Percentiles rank a stretch among this genome's conserved stretches.
Conservation (phyloP, 2,888 invertebrate genomes). For the Mesochorus sp. region DNA sequence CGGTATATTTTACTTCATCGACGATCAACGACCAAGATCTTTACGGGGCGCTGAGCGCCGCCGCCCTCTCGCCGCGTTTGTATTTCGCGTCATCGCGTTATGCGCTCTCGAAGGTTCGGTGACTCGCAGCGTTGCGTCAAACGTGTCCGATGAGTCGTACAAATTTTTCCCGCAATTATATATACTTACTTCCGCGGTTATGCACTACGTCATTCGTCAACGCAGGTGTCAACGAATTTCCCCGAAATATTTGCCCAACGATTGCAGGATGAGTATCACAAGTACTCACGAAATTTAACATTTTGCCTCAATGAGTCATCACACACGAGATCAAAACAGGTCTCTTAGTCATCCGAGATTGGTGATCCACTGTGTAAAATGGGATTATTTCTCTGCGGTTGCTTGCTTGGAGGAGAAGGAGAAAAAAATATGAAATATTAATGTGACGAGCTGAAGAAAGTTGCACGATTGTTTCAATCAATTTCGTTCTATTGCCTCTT, state of each 20-base stretch:
- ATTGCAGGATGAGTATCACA: neutral
- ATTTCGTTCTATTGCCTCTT: too few relatives aligned
- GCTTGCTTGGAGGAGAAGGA: too few relatives aligned
- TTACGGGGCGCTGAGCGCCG: conserved; percentile 26
- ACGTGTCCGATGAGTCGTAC: conserved; percentile 7
- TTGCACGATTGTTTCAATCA: too few relatives aligned
- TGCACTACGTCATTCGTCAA: neutral
- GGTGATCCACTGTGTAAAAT: too few relatives aligned
- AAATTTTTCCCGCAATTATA: conserved; percentile 16
- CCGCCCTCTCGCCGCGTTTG: conserved; percentile 12
- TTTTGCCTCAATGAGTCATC: too few relatives aligned
- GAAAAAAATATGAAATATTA: too few relatives aligned
- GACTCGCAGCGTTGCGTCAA: too few relatives aligned
- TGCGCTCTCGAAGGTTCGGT: neutral
- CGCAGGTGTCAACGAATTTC: neutral
- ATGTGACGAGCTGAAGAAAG: too few relatives aligned
- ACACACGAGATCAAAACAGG: too few relatives aligned
- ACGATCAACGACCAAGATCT: conserved; percentile 52
- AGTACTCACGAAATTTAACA: neutral
- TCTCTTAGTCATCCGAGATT: too few relatives aligned
- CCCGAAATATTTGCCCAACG: neutral
- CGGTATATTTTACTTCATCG: conserved; percentile 52
- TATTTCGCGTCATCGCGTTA: conserved; percentile 19
- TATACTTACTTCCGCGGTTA: neutral
- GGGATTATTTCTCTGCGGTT: too few relatives aligned